Conservation (phyloP, 1,140 invertebrate genomes). For the Drosophila lacteicornis region DNA sequence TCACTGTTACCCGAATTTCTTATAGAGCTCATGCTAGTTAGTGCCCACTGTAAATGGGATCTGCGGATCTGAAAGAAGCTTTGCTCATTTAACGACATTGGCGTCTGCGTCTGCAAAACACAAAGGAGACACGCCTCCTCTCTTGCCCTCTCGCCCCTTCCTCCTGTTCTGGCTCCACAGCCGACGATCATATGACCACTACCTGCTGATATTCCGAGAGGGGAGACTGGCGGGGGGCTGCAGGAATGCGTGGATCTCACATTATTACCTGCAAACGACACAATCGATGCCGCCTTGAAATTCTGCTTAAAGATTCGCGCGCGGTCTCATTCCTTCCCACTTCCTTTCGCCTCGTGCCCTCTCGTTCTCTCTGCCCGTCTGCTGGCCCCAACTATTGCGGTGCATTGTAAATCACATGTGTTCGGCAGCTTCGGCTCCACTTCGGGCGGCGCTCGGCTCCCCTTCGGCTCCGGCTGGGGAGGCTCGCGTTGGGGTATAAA, state of each 20-base stretch:
- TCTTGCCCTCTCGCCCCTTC: too few species aligned
- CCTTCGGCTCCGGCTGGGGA: conserved; percentile 38
- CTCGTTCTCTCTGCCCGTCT: neutral
- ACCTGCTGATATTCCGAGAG: conserved; percentile 66
- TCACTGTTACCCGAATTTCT: neutral
- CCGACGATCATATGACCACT: conserved; percentile 77
- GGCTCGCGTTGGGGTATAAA: conserved; percentile 73
- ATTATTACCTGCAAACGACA: conserved; percentile 84
- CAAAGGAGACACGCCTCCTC: conserved; percentile 71
- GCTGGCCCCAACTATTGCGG: conserved; percentile 26
- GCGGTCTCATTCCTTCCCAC: conserved; percentile 14
- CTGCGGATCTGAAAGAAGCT: conserved; percentile 26
- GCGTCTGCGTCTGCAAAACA: conserved; percentile 80
- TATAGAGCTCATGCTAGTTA: neutral
- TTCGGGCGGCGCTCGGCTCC: conserved; percentile 25
- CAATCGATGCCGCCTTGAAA: conserved; percentile 80
- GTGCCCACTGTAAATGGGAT: conserved; percentile 28
- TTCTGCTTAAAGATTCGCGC: conserved; percentile 73
- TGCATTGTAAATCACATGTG: conserved; percentile 66
- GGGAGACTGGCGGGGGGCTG: conserved; percentile 24
- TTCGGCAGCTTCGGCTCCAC: conserved; percentile 57
- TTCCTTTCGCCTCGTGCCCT: conserved; percentile 12
- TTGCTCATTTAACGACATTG: conserved; percentile 81
- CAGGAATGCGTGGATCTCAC: conserved; percentile 81
- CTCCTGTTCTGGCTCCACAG: conserved; percentile 14